Evolutionary conservation across 2,888 invertebrate species (phyloP), one percentile per base, ranked within the genome.

Genomic region (Caenorhabditis doughertyi): DNA sequence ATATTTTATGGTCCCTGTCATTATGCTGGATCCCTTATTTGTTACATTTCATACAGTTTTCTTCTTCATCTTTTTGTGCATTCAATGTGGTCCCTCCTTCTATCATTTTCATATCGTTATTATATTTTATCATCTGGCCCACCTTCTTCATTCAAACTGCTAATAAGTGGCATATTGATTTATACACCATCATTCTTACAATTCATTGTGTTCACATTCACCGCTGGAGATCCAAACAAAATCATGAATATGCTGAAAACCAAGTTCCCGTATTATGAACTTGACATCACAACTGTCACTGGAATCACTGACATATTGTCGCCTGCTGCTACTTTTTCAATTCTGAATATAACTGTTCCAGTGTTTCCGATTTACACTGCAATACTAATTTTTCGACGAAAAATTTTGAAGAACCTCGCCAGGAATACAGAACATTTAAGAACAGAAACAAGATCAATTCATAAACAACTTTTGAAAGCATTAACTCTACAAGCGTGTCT

Each of bases 391-490:
- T 47, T 81, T 18, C 67, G 74, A 0, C 29, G 55, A 44, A 74
- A 74, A 44, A 81, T 81, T 18, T 27, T 70, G 4, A 55, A 49
- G 27, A 62, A 49, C 18, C 67, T 81, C 0, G 60, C 56, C 3
- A 44, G 27, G 1, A 70, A 62, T 18, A 42, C 80, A 3, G 29
- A 60, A 13, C 68, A 81, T 23, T 29, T 81, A n/a, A 39, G 80
- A 27, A 49, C 60, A 2, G 80, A 81, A 27, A 81, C 80, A 18
- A 51, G 49, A 13, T 51, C 49, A 1, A 72, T 81, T 16, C 80
- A 81, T 39, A 68, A 62, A 47, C 80, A 81, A 70, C 60, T 81
- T 23, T 53, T 81, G 25, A 73, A 64, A 56, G 80, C 80, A 5
- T 29, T 80, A 4, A 73, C 80, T 7, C 62, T 64, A 11, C 80